These are phyloP conservation scores for Amazona ochrocephala DNA, from an alignment of 2,797 vertebrate species.

Conservation along the genomic window DNA sequence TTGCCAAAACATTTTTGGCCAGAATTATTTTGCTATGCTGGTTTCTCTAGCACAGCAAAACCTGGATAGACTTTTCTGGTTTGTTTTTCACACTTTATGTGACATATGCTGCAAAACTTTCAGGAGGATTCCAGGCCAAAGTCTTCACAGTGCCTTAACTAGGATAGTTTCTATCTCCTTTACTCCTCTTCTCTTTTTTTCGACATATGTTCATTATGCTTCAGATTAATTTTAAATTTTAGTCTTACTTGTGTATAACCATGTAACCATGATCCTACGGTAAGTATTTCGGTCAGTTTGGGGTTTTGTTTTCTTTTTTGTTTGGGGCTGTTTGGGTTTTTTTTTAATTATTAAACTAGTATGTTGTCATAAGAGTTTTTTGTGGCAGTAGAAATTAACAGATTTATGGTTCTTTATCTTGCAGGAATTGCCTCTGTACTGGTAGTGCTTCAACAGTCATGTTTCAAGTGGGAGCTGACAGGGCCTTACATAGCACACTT, in stretches of 20 bases:
- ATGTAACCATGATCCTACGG: background rate
- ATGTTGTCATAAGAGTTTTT: background rate
- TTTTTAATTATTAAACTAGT: background rate
- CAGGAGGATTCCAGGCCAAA: background rate
- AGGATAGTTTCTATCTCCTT: background rate
- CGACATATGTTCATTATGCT: background rate
- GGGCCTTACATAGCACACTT: constrained; percentile 35
- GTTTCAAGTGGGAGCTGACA: constrained; percentile 24
- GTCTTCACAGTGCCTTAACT: background rate
- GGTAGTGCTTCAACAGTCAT: background rate
- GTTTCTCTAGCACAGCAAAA: background rate
- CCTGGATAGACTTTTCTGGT: background rate
- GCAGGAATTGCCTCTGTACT: background rate
- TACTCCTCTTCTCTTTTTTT: background rate
- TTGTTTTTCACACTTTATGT: background rate
- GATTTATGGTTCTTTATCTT: background rate
- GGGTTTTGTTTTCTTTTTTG: background rate
- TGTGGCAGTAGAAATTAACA: background rate
- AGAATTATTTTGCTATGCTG: background rate
- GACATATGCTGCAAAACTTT: background rate
- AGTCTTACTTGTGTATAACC: background rate
- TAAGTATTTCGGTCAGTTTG: background rate
- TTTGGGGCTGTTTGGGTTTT: background rate
- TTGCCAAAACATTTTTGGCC: background rate
- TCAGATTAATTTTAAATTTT: background rate